phyloP scores from a whole-genome alignment of 2,113 vertebrate genomes.

The Trochalopteron elliotii region DNA sequence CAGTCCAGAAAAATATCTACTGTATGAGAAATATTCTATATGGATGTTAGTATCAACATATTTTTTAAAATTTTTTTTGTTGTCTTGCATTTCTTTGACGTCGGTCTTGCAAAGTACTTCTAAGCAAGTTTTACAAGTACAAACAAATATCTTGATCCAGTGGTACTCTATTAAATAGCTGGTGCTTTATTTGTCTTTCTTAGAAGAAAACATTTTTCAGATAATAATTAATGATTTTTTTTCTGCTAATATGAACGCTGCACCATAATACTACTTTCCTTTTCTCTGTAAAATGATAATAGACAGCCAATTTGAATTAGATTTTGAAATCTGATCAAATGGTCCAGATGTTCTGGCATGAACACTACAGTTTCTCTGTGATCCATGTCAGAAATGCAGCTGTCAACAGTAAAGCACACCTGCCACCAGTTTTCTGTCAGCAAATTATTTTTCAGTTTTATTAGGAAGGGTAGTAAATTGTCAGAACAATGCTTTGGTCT shows the following conservation, averaged over 20 bases:
- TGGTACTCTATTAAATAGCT: background rate
- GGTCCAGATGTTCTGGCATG: conserved; percentile 73
- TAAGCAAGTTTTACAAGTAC: fast-evolving
- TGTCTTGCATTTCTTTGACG: background rate
- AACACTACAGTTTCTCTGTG: conserved; percentile 57
- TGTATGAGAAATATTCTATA: background rate
- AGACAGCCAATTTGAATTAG: conserved; percentile 28
- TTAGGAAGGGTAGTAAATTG: conserved; percentile 51
- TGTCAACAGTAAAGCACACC: conserved; percentile 72
- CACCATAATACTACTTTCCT: background rate
- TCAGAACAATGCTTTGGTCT: conserved; percentile 27
- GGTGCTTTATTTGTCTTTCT: background rate
- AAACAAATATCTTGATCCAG: background rate
- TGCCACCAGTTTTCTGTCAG: conserved; percentile 62
- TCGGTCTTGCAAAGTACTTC: background rate
- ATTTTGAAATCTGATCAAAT: conserved; percentile 69
- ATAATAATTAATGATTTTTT: background rate
- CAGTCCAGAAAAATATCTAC: background rate
- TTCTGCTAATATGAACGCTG: background rate
- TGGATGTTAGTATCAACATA: fast-evolving
- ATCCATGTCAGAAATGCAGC: conserved; percentile 74
- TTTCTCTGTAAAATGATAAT: conserved; percentile 24
- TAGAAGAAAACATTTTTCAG: background rate
- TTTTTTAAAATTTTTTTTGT: background rate
- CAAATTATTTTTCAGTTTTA: conserved; percentile 65